Evolutionary conservation across 2,113 vertebrate species (phyloP).

Genomic region (Atrichornis clamosus): DNA sequence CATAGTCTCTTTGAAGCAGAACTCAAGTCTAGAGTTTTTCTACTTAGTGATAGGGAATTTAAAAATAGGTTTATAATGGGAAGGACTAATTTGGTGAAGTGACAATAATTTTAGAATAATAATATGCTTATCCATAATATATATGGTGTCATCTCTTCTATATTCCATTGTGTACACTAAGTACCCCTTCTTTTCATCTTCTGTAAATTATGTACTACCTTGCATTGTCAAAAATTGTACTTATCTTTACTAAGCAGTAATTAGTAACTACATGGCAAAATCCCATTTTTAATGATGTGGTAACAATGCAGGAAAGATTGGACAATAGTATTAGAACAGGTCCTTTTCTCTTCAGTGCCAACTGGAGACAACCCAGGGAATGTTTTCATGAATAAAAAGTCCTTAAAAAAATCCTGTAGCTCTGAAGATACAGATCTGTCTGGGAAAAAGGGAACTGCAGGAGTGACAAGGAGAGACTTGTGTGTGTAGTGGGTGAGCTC

Average conservation of each 20-base stretch:
- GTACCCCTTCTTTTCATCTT: not conserved
- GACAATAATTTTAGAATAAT: not conserved
- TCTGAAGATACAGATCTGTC: not conserved
- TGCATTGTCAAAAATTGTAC: not conserved
- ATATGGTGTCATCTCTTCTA: not conserved
- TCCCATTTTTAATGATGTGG: not conserved
- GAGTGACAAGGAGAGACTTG: fast-evolving
- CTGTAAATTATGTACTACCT: not conserved
- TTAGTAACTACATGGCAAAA: not conserved
- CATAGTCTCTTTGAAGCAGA: not conserved
- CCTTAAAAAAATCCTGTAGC: not conserved
- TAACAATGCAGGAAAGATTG: not conserved
- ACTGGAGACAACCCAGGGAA: not conserved
- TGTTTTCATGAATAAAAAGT: not conserved
- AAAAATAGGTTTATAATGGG: not conserved
- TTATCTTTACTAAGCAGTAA: not conserved
- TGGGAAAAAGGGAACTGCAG: not conserved
- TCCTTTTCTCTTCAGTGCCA: not conserved
- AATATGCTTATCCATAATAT: not conserved
- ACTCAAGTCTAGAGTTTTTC: not conserved
- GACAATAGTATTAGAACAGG: not conserved
- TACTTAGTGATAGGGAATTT: not conserved
- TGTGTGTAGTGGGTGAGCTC: not conserved
- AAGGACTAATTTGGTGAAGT: not conserved
- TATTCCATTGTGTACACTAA: not conserved